A percentile compares a stretch with the other conserved stretches of the same genome.
These are phyloP conservation scores for Acanthopagrus latus DNA, from an alignment of 2,797 vertebrate species.

Conservation along the genomic window DNA sequence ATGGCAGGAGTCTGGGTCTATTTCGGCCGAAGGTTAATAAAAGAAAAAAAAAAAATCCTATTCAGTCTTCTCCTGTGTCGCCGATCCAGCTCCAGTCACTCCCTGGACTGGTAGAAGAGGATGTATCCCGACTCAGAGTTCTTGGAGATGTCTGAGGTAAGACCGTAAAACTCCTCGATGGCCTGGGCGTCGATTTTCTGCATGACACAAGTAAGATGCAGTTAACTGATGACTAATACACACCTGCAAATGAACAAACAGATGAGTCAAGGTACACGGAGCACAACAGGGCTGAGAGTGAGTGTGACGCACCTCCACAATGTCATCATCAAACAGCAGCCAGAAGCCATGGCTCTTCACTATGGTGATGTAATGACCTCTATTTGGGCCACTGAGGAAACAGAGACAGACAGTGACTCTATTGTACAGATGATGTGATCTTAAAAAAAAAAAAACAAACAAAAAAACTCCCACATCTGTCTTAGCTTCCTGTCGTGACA, in stretches of 20 bases:
- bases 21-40: conserved; percentile 43
- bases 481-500: not conserved
- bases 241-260: not conserved
- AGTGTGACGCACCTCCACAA: conserved; percentile 93
- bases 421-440: not conserved
- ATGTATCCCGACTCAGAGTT: conserved; percentile 99
- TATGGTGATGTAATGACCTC: conserved; percentile 98
- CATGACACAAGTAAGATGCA: conserved; percentile 22
- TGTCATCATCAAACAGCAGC: conserved; percentile 98
- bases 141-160: conserved; percentile 99
- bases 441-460: not conserved
- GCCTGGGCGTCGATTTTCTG: conserved; percentile 99
- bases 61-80: conserved; percentile 41
- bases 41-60: conserved; percentile 16
- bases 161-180: conserved; percentile 99
- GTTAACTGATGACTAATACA: conserved; percentile 16
- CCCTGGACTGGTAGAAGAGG: conserved; percentile 99
- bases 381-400: conserved; percentile 91
- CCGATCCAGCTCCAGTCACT: conserved; percentile 82
- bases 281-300: not conserved
- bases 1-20: conserved; percentile 39
- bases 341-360: conserved; percentile 99
- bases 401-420: conserved; percentile 37
- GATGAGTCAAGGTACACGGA: conserved; percentile 12
- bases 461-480: not conserved